Evolutionary conservation across 2,888 invertebrate genomes (phyloP).

Genomic region (Drosophila anomelani): DNA sequence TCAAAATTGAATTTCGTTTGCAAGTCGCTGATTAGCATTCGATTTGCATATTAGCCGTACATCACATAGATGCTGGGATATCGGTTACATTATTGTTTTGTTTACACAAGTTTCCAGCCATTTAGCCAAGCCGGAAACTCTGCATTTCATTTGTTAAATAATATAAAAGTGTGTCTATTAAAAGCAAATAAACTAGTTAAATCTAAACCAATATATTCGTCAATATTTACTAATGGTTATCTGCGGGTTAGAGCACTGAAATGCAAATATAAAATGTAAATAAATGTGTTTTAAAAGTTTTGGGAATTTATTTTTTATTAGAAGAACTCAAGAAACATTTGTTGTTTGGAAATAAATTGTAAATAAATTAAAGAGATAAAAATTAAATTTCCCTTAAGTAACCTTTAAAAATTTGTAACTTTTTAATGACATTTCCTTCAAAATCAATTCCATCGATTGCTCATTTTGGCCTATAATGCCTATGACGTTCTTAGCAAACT

Average conservation of each 20-base stretch:
- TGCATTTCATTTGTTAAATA: background rate
- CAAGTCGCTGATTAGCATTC: constrained; percentile 34
- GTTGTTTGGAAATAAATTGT: background rate
- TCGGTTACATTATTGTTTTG: background rate
- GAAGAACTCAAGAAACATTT: background rate
- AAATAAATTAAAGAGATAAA: background rate
- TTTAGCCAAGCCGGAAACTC: background rate
- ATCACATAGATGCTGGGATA: background rate
- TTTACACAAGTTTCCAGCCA: background rate
- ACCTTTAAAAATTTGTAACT: background rate
- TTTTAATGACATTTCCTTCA: background rate
- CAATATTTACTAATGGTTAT: background rate
- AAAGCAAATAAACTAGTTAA: background rate
- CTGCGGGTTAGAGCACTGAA: background rate
- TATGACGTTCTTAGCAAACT: constrained; percentile 24
- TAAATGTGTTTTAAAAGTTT: background rate
- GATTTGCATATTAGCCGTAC: constrained; percentile 33
- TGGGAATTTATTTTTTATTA: background rate
- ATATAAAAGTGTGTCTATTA: background rate
- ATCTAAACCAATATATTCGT: background rate
- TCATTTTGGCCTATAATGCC: constrained; percentile 16
- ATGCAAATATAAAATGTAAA: background rate
- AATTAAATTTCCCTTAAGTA: background rate
- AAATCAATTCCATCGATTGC: constrained; percentile 6
- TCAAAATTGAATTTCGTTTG: constrained; percentile 25